A percentile compares a stretch with the other conserved stretches of the same genome.
Conservation (phyloP, 2,888 invertebrate genomes). For the Anarsia innoxiella region DNA sequence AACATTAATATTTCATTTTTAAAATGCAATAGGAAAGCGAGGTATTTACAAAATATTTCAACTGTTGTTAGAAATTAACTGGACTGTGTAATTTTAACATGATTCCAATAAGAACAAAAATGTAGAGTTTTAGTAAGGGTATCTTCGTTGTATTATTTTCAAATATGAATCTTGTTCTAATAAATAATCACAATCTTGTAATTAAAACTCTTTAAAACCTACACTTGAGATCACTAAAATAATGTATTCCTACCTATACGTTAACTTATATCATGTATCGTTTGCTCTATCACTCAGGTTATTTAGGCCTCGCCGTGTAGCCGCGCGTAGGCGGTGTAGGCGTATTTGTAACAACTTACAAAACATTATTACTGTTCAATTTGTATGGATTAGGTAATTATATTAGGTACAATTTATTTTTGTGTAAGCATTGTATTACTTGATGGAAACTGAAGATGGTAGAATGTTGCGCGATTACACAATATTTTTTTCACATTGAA, state of each 20-base stretch:
- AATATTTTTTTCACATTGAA: no score
- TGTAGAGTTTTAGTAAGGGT: no score
- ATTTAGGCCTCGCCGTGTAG: constrained; percentile 11
- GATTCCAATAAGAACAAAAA: no score
- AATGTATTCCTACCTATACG: no score
- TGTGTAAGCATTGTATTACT: no score
- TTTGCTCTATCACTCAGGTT: neutral
- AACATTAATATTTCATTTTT: neutral
- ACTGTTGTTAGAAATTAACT: neutral
- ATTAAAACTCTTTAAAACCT: constrained; percentile 30
- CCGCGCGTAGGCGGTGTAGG: constrained; percentile 3
- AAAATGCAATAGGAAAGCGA: neutral
- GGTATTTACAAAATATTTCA: neutral
- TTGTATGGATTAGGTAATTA: no score
- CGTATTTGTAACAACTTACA: constrained; percentile 3
- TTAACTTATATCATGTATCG: no score
- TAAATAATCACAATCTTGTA: constrained; percentile 14
- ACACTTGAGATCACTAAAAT: constrained; percentile 53
- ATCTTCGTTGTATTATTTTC: no score
- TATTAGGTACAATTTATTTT: no score
- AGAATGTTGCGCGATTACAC: no score
- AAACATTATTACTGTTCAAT: no score
- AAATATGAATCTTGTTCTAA: neutral
- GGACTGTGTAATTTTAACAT: neutral
- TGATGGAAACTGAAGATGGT: no score